A percentile compares a stretch with the other conserved stretches of the same genome.
Evolutionary conservation across 2,797 vertebrate genomes (phyloP).

Genomic region (Distichodus sexfasciatus): DNA sequence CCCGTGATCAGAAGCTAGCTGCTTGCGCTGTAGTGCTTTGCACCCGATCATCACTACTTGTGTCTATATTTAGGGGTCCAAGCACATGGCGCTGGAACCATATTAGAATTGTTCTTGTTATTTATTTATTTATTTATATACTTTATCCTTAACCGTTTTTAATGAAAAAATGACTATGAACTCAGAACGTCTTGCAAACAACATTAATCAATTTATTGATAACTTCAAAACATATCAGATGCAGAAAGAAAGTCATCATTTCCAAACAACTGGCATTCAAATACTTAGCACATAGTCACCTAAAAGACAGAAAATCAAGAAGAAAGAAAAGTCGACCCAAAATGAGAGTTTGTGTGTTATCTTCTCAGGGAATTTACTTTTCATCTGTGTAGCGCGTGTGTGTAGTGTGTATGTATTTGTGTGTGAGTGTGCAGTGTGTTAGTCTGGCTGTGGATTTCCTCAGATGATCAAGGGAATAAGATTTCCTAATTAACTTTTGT

Average conservation of each 20-base stretch:
- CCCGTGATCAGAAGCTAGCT: no score
- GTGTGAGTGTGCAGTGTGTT: slow-evolving; percentile 1
- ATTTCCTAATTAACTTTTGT: slow-evolving; percentile 31
- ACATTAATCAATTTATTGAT: slow-evolving; percentile 72
- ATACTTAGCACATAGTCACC: slow-evolving; percentile 68
- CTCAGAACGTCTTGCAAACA: slow-evolving; percentile 61
- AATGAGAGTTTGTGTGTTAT: slow-evolving; percentile 17
- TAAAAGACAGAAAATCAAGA: slow-evolving; percentile 53
- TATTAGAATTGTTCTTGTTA: no score
- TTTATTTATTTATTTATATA: no score
- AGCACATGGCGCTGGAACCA: no score
- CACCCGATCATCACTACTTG: no score
- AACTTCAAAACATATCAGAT: slow-evolving; percentile 70
- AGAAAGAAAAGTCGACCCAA: slow-evolving; percentile 48
- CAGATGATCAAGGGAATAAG: background rate
- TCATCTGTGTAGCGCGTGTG: background rate
- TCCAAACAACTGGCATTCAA: slow-evolving; percentile 65
- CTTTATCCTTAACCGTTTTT: no score
- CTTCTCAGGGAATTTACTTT: background rate
- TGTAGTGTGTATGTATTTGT: slow-evolving; percentile 1
- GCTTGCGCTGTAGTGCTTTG: no score
- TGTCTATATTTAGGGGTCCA: no score
- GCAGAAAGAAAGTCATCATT: slow-evolving; percentile 65
- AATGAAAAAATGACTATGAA: no score
- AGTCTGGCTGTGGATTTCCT: background rate